These are phyloP conservation scores for Drosophila paulistorum DNA, from an alignment of 1,140 invertebrate genomes.

Conservation along the genomic window DNA sequence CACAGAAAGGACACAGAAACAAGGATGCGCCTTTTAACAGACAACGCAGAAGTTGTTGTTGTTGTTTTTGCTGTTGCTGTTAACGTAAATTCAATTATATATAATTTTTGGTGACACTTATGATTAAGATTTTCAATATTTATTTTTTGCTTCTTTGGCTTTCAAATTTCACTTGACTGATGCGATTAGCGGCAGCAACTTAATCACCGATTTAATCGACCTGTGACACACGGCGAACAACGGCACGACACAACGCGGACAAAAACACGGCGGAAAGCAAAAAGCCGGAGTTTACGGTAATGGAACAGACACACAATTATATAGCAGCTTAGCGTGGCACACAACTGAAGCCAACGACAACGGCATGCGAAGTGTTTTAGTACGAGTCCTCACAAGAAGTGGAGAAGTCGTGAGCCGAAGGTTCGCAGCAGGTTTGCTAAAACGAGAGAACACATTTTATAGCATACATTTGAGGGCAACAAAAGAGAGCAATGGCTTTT, in stretches of 20 bases:
- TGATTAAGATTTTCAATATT: conserved; percentile 27
- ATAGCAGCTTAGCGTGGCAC: conserved; percentile 27
- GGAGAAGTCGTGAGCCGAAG: conserved; percentile 18
- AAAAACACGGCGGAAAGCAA: conserved; percentile 23
- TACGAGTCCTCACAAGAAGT: conserved; percentile 17
- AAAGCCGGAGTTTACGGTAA: conserved; percentile 24
- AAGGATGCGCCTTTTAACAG: conserved; percentile 27
- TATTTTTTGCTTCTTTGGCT: background rate
- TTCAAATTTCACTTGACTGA: conserved; percentile 46
- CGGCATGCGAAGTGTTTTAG: conserved; percentile 68
- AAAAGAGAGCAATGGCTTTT: conserved; percentile 4
- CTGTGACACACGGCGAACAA: conserved; percentile 31
- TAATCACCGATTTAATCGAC: conserved; percentile 60
- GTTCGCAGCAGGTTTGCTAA: conserved; percentile 5
- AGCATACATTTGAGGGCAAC: conserved; percentile 44
- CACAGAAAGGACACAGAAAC: conserved; percentile 25
- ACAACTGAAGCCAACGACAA: conserved; percentile 75
- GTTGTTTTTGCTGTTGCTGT: conserved; percentile 2
- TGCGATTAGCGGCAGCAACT: conserved; percentile 49
- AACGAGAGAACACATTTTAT: conserved; percentile 42
- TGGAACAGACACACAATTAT: conserved; percentile 5
- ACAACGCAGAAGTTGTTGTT: conserved; percentile 17
- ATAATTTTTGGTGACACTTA: conserved; percentile 15
- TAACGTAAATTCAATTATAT: conserved; percentile 7
- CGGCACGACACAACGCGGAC: conserved; percentile 22